These are phyloP conservation scores for Hippoglossus stenolepis DNA, from an alignment of 2,113 vertebrate species.

Conservation along the genomic window DNA sequence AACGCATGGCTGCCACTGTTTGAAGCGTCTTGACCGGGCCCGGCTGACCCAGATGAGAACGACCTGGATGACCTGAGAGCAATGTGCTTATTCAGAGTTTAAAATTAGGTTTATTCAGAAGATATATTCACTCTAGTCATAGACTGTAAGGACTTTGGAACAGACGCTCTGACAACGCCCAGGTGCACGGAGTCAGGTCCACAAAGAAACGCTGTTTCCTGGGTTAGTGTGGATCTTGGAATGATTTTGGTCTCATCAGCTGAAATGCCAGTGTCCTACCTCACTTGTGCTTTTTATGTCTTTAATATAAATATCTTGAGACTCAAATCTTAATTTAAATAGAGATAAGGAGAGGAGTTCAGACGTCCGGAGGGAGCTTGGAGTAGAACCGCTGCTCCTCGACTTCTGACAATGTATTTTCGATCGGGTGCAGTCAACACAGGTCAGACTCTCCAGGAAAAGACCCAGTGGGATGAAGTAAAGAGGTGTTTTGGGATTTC, in stretches of 20 bases:
- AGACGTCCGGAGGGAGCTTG: too few relatives aligned
- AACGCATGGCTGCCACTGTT: not conserved
- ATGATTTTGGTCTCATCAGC: not conserved
- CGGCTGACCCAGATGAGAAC: conserved; percentile 16
- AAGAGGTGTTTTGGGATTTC: not conserved
- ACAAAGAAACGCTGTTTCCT: too few relatives aligned
- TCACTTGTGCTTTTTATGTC: not conserved
- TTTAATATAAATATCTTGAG: not conserved
- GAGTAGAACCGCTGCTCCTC: too few relatives aligned
- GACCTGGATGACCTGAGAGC: conserved; percentile 12
- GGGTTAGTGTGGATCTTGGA: too few relatives aligned
- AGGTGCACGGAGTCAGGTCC: too few relatives aligned
- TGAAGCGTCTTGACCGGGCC: conserved; percentile 16
- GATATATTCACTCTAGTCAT: not conserved
- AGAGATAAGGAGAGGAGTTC: too few relatives aligned
- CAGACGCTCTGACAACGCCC: too few relatives aligned
- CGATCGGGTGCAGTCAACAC: conserved; percentile 10
- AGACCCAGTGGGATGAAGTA: not conserved
- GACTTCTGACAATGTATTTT: not conserved
- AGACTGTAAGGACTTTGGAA: not conserved
- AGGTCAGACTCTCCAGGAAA: not conserved
- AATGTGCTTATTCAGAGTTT: not conserved
- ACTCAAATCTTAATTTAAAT: not conserved
- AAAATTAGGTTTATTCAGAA: not conserved
- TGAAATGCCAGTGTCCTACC: not conserved